phyloP scores from a whole-genome alignment of 2,113 vertebrate genomes.

The Colinus virginianus region DNA sequence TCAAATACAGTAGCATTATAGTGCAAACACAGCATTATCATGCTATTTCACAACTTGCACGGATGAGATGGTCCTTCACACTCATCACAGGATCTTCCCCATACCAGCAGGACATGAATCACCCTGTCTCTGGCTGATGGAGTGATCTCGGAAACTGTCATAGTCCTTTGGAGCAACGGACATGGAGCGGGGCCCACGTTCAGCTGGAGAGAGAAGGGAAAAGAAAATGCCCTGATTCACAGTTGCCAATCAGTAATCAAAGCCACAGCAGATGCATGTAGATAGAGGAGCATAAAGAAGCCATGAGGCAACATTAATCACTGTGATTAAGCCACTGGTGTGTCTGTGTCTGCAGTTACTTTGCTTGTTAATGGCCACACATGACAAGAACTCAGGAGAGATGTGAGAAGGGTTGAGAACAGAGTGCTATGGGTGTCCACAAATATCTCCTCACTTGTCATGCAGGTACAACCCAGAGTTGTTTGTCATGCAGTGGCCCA shows the following conservation, averaged over 20 bases:
- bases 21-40: background rate
- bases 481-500: background rate
- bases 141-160: background rate
- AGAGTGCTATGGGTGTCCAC: background rate
- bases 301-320: constrained; percentile 39
- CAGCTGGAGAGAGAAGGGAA: background rate
- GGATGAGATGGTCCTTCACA: background rate
- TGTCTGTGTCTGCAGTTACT: constrained; percentile 11
- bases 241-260: background rate
- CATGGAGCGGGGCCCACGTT: background rate
- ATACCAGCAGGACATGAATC: background rate
- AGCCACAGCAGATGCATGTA: constrained; percentile 38
- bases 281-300: constrained; percentile 28
- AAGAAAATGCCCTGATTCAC: constrained; percentile 23
- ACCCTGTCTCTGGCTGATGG: background rate
- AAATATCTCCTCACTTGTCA: background rate
- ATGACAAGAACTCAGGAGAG: background rate
- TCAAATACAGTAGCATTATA: background rate
- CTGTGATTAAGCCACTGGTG: constrained; percentile 7
- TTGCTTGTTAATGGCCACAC: constrained; percentile 15
- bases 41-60: background rate
- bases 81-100: constrained; percentile 12
- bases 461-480: background rate
- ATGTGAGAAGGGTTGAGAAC: background rate
- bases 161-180: background rate